A percentile compares a stretch with the other conserved stretches of the same genome.
These are phyloP conservation scores for Eristalinus aeneus DNA, from an alignment of 2,888 invertebrate genomes.

Conservation along the genomic window DNA sequence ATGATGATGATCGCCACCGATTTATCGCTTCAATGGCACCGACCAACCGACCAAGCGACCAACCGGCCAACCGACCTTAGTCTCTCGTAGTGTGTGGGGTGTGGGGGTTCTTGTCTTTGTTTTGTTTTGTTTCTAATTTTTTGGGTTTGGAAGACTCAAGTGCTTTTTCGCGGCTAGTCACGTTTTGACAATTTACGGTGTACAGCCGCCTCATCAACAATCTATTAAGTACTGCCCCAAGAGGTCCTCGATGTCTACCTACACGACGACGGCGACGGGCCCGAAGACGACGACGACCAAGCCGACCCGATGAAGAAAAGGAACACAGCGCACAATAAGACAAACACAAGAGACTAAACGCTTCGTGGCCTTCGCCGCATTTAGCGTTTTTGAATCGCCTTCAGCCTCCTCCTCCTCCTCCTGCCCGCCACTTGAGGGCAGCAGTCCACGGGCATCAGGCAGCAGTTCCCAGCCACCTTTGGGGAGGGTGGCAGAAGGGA, in stretches of 20 bases:
- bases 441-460: background rate
- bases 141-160: constrained; percentile 67
- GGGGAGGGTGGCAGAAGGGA: constrained; percentile 1
- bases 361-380: constrained; percentile 65
- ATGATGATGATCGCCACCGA: constrained; percentile 56
- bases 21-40: constrained; percentile 65
- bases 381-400: constrained; percentile 62
- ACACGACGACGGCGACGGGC: constrained; percentile 44
- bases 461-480: constrained; percentile 52
- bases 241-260: constrained; percentile 70
- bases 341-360: constrained; percentile 47
- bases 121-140: constrained; percentile 39
- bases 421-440: constrained; percentile 52
- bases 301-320: constrained; percentile 18
- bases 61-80: background rate
- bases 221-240: constrained; percentile 70
- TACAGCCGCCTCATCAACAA: constrained; percentile 70
- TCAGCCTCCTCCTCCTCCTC: background rate
- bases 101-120: constrained; percentile 5
- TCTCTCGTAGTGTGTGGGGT: background rate
- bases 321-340: constrained; percentile 21
- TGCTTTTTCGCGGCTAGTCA: constrained; percentile 69
- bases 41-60: background rate
- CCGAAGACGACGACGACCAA: constrained; percentile 25
- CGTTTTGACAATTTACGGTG: constrained; percentile 71